Evolutionary conservation across 2,888 invertebrate genomes (phyloP).

Genomic region (Eutolmus rufibarbis): DNA sequence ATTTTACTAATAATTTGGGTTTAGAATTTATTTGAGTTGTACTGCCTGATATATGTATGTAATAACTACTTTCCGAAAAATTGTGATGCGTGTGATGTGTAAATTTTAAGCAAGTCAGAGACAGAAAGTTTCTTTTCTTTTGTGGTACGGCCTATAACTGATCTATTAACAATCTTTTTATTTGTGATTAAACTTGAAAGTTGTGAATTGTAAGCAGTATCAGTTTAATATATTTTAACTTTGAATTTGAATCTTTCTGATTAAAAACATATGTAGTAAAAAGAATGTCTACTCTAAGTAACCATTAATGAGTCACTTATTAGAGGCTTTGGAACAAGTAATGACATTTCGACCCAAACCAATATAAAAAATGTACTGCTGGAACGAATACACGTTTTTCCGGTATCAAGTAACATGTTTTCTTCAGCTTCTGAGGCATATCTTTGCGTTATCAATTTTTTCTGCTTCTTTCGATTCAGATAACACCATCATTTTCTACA

Average conservation of each 20-base stretch:
- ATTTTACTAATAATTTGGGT: background rate
- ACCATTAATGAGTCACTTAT: too few species aligned
- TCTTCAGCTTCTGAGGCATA: too few species aligned
- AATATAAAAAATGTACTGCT: too few species aligned
- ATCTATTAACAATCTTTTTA: background rate
- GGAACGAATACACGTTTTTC: too few species aligned
- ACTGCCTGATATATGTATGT: background rate
- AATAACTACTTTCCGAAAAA: background rate
- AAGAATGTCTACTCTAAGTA: background rate
- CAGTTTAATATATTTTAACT: background rate
- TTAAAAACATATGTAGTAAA: background rate
- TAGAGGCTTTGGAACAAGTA: too few species aligned
- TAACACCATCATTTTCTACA: too few species aligned
- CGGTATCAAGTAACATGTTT: too few species aligned
- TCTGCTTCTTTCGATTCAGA: too few species aligned
- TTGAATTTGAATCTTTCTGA: background rate
- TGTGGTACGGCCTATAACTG: background rate
- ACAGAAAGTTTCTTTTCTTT: background rate
- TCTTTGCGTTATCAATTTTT: too few species aligned
- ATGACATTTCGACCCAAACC: too few species aligned
- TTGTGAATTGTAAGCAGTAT: background rate
- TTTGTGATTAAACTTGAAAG: background rate
- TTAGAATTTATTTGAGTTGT: background rate
- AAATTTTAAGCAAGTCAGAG: too few species aligned
- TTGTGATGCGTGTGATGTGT: background rate